Evolutionary conservation across 2,888 invertebrate species (phyloP).

Genomic region (Mycalesis mineus): DNA sequence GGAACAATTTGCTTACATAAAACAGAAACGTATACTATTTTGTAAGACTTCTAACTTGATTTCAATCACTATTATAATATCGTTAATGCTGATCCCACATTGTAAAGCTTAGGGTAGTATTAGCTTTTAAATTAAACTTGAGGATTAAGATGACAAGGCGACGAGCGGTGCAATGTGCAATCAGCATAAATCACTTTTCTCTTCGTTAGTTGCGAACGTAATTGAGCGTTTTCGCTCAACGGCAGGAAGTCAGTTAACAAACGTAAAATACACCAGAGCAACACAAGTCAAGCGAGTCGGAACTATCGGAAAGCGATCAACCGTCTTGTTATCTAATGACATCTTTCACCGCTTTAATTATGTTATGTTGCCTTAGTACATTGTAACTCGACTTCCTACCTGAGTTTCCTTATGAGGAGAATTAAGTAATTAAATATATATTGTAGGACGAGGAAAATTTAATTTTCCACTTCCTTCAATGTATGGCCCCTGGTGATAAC

Average conservation of each 20-base stretch:
- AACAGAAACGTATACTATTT: neutral
- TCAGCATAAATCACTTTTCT: slow-evolving; percentile 2
- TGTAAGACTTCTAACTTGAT: slow-evolving; percentile 1
- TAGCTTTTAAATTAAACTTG: too few relatives aligned
- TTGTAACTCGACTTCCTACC: slow-evolving; percentile 19
- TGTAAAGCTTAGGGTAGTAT: neutral
- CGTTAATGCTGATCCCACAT: neutral
- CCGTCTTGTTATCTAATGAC: slow-evolving; percentile 24
- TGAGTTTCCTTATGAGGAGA: neutral
- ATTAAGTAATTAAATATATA: neutral
- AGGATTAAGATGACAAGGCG: neutral
- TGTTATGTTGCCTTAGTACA: slow-evolving; percentile 12
- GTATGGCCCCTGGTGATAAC: neutral
- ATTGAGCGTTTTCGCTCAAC: slow-evolving; percentile 15
- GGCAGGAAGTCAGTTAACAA: slow-evolving; percentile 21
- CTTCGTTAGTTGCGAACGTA: slow-evolving; percentile 4
- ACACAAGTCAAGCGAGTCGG: slow-evolving; percentile 24
- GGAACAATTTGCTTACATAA: neutral
- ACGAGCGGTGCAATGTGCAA: neutral
- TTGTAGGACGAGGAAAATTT: neutral
- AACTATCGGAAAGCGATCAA: slow-evolving; percentile 27
- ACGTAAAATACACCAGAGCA: slow-evolving; percentile 26
- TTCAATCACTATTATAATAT: neutral
- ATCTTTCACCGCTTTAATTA: slow-evolving; percentile 16
- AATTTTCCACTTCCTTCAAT: slow-evolving; percentile 1